Evolutionary conservation across 2,888 invertebrate species (phyloP).

Genomic region (Crematogaster levior): DNA sequence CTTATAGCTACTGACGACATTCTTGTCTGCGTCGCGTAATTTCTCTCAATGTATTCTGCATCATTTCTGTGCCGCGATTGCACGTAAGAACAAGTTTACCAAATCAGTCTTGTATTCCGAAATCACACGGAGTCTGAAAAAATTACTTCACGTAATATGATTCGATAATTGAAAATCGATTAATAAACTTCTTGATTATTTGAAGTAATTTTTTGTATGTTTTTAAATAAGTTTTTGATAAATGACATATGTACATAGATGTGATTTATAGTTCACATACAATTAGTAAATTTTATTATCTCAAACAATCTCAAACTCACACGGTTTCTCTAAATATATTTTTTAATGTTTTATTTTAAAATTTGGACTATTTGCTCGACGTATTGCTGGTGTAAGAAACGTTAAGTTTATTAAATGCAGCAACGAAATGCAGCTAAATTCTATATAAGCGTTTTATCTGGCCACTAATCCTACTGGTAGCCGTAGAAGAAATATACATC

Average conservation of each 20-base stretch:
- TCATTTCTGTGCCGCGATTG: slow-evolving; percentile 59
- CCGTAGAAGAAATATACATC: slow-evolving; percentile 43
- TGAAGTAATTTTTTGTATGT: not conserved
- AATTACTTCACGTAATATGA: not conserved
- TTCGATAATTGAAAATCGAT: not conserved
- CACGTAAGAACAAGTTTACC: slow-evolving; percentile 63
- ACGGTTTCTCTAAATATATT: not conserved
- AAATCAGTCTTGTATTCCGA: slow-evolving; percentile 2
- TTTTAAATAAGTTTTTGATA: not conserved
- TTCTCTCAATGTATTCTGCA: slow-evolving; percentile 66
- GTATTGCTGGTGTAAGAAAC: not conserved
- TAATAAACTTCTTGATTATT: not conserved
- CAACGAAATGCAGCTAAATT: slow-evolving; percentile 21
- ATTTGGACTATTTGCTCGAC: not conserved
- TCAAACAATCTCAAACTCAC: not conserved
- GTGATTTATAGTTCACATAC: not conserved
- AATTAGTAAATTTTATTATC: not conserved
- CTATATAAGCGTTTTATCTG: slow-evolving; percentile 23
- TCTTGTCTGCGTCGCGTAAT: slow-evolving; percentile 83
- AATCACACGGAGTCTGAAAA: not conserved
- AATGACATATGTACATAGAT: not conserved
- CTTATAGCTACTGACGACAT: slow-evolving; percentile 80
- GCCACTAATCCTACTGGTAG: slow-evolving; percentile 26
- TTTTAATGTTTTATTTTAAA: slow-evolving; percentile 1
- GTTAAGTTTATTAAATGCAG: slow-evolving; percentile 16